Base-by-base conservation (phyloP, 2,888 invertebrate genomes). In the Pristionchus fissidentatus region DNA sequence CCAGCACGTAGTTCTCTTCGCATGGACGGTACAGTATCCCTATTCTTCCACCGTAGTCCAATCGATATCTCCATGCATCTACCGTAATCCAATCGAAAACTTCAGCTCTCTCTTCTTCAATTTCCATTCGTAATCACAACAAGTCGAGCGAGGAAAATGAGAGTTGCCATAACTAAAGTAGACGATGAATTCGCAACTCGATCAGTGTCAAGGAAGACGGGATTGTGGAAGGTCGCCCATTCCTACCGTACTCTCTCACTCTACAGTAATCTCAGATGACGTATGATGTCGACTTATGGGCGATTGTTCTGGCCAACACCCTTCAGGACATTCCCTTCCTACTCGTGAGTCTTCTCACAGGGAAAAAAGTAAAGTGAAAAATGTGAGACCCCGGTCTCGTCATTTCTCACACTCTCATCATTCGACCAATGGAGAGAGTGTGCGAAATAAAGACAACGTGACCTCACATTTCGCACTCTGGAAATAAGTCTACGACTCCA, bases 51-150 rank as follows among this genome's bases (percentile, higher is more conserved):
- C 52, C 35, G 70, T 35, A 70, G 38, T 35, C 62, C 3, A n/a
- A n/a, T n/a, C n/a, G n/a, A n/a, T n/a, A n/a, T n/a, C n/a, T n/a
- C n/a, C n/a, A n/a, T n/a, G n/a, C n/a, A n/a, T n/a, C 73, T 77
- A 77, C 57, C 41, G 80, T 62, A 62, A 26, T 43, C 62, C 60
- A 29, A n/a, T 49, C 15, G 5, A 13, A 22, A 8, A 49, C 84
- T 88, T 85, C 85, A 90, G 90, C 96, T 97, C 95, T 96, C 96
- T 66, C 94, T 97, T 57, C 94, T 97, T 93, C 97, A 97, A 94
- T 97, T 97, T 93, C 96, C 97, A 0, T 96, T 97, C 78, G 97
- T 97, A 0, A 94, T 97, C 43, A 97, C 97, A 0, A 96, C 97
- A 0, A 96, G 96, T 7, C 84, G 91, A 38, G 91, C 91, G 3